Percentiles rank a stretch among this genome's conserved stretches.
Conservation (phyloP, 1,140 invertebrate genomes). For the Procambarus clarkii region DNA sequence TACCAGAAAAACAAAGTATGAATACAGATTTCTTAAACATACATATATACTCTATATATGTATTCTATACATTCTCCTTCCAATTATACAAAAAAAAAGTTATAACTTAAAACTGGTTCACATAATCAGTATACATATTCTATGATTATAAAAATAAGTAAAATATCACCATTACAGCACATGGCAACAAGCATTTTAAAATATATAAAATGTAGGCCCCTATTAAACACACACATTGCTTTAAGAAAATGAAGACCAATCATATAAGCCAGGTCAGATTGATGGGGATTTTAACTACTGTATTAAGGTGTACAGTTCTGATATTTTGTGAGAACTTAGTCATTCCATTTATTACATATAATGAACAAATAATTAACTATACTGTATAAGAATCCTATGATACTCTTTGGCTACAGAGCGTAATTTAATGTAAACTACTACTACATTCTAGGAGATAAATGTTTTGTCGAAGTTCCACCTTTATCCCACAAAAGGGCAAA, state of each 20-base stretch:
- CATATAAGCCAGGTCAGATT: neutral
- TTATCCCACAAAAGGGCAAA: neutral
- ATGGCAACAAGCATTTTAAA: constrained; percentile 6
- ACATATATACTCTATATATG: constrained; percentile 9
- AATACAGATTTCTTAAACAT: constrained; percentile 22
- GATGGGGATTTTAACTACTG: neutral
- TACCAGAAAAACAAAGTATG: neutral
- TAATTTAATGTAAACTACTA: constrained; percentile 23
- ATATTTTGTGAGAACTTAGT: neutral
- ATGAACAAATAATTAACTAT: constrained; percentile 23
- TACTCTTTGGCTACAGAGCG: constrained; percentile 34
- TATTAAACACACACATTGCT: neutral
- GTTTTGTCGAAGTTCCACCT: neutral
- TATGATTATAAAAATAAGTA: constrained; percentile 21
- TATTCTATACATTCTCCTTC: constrained; percentile 35
- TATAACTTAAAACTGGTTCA: neutral
- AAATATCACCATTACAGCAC: neutral
- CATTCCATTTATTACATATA: neutral
- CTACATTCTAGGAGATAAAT: constrained; percentile 8
- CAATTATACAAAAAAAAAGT: neutral
- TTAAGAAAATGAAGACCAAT: neutral
- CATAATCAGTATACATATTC: neutral
- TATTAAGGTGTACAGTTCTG: too few species aligned
- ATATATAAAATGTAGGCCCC: neutral
- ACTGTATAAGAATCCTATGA: constrained; percentile 14